Base-by-base conservation (phyloP, 2,888 invertebrate species). In the Trachelus troglodyta region DNA sequence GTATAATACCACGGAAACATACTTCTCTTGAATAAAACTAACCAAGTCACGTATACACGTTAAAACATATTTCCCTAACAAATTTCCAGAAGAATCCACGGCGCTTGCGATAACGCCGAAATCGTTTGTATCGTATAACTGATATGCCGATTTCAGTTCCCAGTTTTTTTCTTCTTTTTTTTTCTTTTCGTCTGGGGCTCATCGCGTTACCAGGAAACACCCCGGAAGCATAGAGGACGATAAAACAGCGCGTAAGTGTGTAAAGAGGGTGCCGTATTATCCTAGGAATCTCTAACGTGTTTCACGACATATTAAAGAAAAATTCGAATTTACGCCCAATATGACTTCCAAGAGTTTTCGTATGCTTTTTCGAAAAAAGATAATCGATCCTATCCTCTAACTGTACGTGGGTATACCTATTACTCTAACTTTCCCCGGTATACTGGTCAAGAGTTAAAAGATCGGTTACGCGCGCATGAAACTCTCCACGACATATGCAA, bases 61-160 rank as follows among this genome's bases (percentile, higher is more conserved):
- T 15, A 15, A 40, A 15, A 12, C 40, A 4, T 15, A 9, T 56
- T 56, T 56, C 56, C 23, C 23, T 23, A 23, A 23, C 23, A 2
- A 56, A 83, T 82, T 77, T 81, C 85, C 84, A 73, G 79, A 78
- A 80, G 80, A 69, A 81, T 76, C 76, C 74, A 69, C 75, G 37
- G 40, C 69, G 76, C 35, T 77, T 75, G 78, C 79, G 75, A 75
- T 77, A 78, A 69, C 75, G 12, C 77, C 80, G 69, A 69, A 73
- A 34, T 56, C 56, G 56, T 23, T 56, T 56, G 23, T 56, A 56
- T 56, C 56, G 56, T 56, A 31, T 74, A 84, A 85, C 81, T 85
- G 85, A 85, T 85, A 85, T 85, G 85, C 85, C 84, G 85, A 85
- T 83, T 82, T 80, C 80, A 78, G 78, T 82, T 84, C 80, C 34